Base-by-base conservation (phyloP, 2,113 vertebrate species). In the Muntiacus reevesi region DNA sequence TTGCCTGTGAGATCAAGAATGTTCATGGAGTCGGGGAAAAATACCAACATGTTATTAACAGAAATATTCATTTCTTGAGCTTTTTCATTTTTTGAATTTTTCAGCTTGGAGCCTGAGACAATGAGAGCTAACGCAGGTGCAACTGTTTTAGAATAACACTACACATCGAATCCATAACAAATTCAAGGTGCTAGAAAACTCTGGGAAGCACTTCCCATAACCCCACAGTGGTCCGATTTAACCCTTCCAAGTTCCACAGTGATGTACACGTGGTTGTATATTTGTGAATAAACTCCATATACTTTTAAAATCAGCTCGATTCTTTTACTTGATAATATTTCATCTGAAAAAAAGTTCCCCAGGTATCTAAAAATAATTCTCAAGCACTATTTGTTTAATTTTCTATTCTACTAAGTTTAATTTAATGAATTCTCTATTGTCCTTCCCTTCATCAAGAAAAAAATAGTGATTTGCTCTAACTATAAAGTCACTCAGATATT, bases 101-200 rank as follows among this genome's bases (percentile, higher is more conserved):
- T 54, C 97, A 98, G 92, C 79, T 59, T 23, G 19, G 54, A 89
- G 78, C 74, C 94, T 67, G 89, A 97, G 97, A 98, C 97, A 98
- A 97, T 2, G 91, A 96, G 64, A 59, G 92, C 89, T 93, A 96
- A 97, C 91, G 92, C 98, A 98, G 98, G 98, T 98, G 98, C 96
- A 89, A 98, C 96, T 98, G 96, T 98, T 99, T 98, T 97, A 93
- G 64, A 98, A 98, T 92, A 97, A 94, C 96, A 98, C 85, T 67
- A 86, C 54, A 95, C 79, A 64, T 1, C 19, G 97, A 96, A 74
- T 62, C 91, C 96, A 92, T 85, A 98, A 98, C 98, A 98, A 98
- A 98, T 92, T 82, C 84, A 82, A 81, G n/a, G 92, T 14, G 96
- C 96, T 76, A 88, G 94, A 50, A 33, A 21, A 21, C 87, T 59